phyloP scores from a whole-genome alignment of 1,140 invertebrate genomes.

The Drosophila punjabiensis region DNA sequence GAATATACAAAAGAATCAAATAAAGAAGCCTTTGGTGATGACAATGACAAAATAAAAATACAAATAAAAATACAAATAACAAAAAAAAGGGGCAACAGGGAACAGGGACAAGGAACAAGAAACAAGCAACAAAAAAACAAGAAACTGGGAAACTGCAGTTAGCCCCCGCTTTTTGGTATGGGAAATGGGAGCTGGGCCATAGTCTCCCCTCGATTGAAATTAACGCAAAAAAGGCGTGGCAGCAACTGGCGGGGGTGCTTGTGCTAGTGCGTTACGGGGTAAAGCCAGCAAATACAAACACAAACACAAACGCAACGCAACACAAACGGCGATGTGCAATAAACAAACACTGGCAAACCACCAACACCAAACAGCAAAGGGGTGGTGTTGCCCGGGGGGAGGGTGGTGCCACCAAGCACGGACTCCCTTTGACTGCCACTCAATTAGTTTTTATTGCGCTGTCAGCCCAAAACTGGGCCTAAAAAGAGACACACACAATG shows the following conservation, averaged over 20 bases:
- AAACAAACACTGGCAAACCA: constrained; percentile 69
- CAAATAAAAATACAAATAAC: constrained; percentile 15
- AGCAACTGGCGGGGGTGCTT: constrained; percentile 6
- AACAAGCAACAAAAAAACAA: constrained; percentile 1
- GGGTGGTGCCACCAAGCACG: not conserved
- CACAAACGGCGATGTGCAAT: constrained; percentile 60
- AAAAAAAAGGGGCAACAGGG: constrained; percentile 1
- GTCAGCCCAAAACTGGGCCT: constrained; percentile 58
- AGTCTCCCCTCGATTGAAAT: constrained; percentile 63
- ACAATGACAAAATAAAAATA: constrained; percentile 57
- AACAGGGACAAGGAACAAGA: not conserved
- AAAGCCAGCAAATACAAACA: constrained; percentile 40
- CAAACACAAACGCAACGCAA: constrained; percentile 12
- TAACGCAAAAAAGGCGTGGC: constrained; percentile 82
- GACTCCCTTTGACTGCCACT: constrained; percentile 54
- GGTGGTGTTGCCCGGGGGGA: not conserved
- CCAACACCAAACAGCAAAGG: constrained; percentile 39
- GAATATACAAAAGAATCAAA: constrained; percentile 59
- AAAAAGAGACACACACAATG: constrained; percentile 8
- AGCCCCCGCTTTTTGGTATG: constrained; percentile 9
- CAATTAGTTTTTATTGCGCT: constrained; percentile 82
- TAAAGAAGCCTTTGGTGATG: constrained; percentile 49
- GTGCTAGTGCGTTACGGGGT: constrained; percentile 3
- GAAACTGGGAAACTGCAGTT: constrained; percentile 21
- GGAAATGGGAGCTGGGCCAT: not conserved